Conservation (phyloP, 2,888 invertebrate species). For the Heliconius sara region DNA sequence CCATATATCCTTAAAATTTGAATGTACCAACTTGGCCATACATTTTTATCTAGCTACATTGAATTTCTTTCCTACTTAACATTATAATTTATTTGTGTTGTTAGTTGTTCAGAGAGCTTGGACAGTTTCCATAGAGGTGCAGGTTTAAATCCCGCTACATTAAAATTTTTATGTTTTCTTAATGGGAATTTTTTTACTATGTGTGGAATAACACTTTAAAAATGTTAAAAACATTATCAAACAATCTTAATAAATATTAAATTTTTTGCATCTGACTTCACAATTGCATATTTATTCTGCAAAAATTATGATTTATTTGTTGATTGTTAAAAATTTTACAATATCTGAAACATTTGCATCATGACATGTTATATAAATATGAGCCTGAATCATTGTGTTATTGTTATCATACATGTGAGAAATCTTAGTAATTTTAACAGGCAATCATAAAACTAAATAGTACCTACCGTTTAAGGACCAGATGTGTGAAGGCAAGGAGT, state of each 20-base stretch:
- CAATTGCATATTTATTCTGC: neutral
- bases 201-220: no score
- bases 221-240: neutral
- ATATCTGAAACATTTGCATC: constrained; percentile 17
- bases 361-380: constrained; percentile 35
- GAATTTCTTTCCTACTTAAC: no score
- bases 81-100: no score
- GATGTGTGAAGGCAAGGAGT: constrained; percentile 95
- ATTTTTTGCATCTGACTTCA: neutral
- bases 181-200: no score
- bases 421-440: constrained; percentile 3
- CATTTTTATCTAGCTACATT: no score
- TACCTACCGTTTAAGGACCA: constrained; percentile 94
- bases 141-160: no score
- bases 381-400: constrained; percentile 5
- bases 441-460: neutral
- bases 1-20: no score
- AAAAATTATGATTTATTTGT: constrained; percentile 8
- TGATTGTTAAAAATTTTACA: constrained; percentile 7
- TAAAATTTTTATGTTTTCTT: no score
- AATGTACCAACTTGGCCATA: no score
- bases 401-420: constrained; percentile 17
- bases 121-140: no score
- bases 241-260: neutral
- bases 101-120: no score